Base-by-base conservation (phyloP, 92 coral and sea anemone genomes). In the Porites lobata region DNA sequence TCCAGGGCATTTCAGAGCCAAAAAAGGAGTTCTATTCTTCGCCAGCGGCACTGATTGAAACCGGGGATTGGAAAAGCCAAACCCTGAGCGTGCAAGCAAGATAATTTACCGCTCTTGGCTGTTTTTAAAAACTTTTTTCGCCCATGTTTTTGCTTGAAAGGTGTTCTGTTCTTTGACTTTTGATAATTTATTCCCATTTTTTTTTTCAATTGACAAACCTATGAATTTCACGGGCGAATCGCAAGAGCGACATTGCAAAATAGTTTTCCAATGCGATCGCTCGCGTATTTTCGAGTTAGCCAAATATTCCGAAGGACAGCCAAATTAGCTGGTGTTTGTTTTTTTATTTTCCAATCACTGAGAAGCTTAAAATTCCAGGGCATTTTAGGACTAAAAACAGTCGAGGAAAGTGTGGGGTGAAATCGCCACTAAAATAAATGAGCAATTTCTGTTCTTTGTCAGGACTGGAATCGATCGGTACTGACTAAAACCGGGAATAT, bases 351-450 rank as follows among this genome's bases (percentile, higher is more conserved):
- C 65, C 65, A 9, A n/a, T 21, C 15, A 61, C 24, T 22, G 24
- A 22, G 65, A 61, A 17, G 65, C n/a, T 61, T 61, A 61, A 61
- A 61, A 61, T 61, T n/a, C 65, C 19, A 13, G 62, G 62, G 62
- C 62, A 57, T 57, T 57, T 4, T 19, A 63, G 67, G n/a, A 20
- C 8, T 63, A 18, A 9, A 63, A 86, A 73, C 84, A 85, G 73
- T 64, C 88, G 17, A 65, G 89, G 84, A 77, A 86, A 72, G 90
- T 62, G 52, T 86, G 83, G 78, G 69, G n/a, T 14, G 90, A 67
- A 53, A 86, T 77, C 43, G 84, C 90, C 62, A 53, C 72, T 24
- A 66, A 62, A 50, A 57, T 86, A 57, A 86, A 86, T 69, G 79
- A 86, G 78, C 80, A 86, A n/a, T 86, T 63, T 63, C 67, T 63